Evolutionary conservation across 2,797 vertebrate genomes (phyloP), one percentile per base, ranked within the genome.

Genomic region (Alfaro cultratus): DNA sequence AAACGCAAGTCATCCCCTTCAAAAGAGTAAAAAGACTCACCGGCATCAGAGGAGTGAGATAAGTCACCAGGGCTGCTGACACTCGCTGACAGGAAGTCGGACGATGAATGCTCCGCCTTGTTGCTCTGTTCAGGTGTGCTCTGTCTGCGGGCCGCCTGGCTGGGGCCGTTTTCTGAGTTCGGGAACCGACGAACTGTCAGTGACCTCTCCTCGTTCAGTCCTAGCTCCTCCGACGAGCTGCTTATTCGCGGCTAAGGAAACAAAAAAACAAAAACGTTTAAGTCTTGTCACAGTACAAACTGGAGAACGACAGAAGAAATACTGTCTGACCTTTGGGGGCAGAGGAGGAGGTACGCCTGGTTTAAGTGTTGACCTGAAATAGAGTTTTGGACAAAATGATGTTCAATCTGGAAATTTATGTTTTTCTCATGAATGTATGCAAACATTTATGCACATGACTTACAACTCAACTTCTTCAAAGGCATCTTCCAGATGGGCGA

Each of bases 101-200:
- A 92, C 72, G 95, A 88, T 0, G 93, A 87, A 81, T 90, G 75
- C 73, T 94, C 93, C 46, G 13, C 76, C 85, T 93, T 94, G 90
- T 85, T 89, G 90, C 93, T 91, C 31, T 93, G 91, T 74, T 95
- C 95, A 0, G 98, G 97, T n/a, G 97, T 98, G 80, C 97, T 99
- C 87, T 97, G 97, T 80, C 97, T 96, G 87, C 97, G 96, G 23
- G 41, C 29, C 67, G 15, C 86, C 82, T 95, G 95, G 12, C 88
- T 89, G 1, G 95, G 94, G 41, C 96, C 96, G 82, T 91, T 96
- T 82, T 97, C 97, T 0, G 94, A 91, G 81, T 96, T 96, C 0
- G 97, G 97, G 82, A 97, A 97, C 78, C 96, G 96, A 73, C 97
- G 97, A 89, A 99, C 95, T 0, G 98, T 99, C 91, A 96, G 94